phyloP scores from a whole-genome alignment of 2,797 vertebrate genomes.

The Smutsia gigantea region DNA sequence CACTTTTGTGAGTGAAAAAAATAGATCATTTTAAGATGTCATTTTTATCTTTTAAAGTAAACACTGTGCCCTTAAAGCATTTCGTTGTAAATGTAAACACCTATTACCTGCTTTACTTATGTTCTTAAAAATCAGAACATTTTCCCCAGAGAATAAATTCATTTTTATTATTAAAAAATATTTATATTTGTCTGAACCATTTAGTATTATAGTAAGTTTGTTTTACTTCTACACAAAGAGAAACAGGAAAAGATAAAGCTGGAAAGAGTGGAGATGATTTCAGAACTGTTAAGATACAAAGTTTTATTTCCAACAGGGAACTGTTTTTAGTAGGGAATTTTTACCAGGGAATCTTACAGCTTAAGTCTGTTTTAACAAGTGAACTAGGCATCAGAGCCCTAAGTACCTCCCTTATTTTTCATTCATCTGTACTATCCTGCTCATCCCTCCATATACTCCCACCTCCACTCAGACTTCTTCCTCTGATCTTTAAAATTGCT shows the following conservation, averaged over 20 bases:
- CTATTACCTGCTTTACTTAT: slow-evolving; percentile 55
- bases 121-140: slow-evolving; percentile 52
- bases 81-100: slow-evolving; percentile 43
- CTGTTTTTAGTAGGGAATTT: slow-evolving; percentile 53
- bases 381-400: slow-evolving; percentile 18
- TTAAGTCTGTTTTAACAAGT: slow-evolving; percentile 47
- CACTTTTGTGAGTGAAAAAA: slow-evolving; percentile 36
- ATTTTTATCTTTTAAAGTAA: slow-evolving; percentile 63
- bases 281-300: slow-evolving; percentile 76
- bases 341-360: slow-evolving; percentile 42
- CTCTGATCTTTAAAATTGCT: slow-evolving; percentile 28
- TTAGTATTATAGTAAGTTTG: slow-evolving; percentile 68
- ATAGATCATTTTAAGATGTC: slow-evolving; percentile 31
- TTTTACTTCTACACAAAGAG: slow-evolving; percentile 21
- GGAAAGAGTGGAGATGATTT: slow-evolving; percentile 74
- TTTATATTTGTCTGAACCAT: slow-evolving; percentile 78
- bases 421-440: neutral
- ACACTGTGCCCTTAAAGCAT: neutral
- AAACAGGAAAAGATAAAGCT: slow-evolving; percentile 36
- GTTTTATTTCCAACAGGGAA: slow-evolving; percentile 66
- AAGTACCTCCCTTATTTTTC: neutral
- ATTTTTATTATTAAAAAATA: slow-evolving; percentile 56
- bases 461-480: neutral
- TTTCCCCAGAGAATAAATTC: slow-evolving; percentile 21
- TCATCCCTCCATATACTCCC: neutral